phyloP scores from a whole-genome alignment of 2,888 invertebrate genomes.

The Palloptera scutellata region DNA sequence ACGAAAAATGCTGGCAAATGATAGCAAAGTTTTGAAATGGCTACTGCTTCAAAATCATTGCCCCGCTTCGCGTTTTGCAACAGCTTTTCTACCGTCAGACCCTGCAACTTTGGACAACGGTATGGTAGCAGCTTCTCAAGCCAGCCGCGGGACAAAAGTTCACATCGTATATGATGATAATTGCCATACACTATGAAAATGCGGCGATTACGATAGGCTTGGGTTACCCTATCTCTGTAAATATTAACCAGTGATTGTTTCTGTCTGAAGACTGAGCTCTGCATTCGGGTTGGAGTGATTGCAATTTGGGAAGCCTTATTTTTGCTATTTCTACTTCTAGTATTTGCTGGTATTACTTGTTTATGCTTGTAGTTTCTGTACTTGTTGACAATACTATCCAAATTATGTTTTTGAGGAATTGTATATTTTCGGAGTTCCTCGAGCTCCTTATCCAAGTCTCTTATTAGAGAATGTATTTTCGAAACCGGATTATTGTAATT shows the following conservation, averaged over 20 bases:
- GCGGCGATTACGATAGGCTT: conserved; percentile 52
- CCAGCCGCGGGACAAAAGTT: conserved; percentile 75
- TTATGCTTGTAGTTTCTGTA: no score
- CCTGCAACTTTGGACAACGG: conserved; percentile 50
- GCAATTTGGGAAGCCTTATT: no score
- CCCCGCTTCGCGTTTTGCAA: conserved; percentile 50
- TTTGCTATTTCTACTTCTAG: no score
- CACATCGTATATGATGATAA: conserved; percentile 56
- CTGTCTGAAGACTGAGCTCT: no score
- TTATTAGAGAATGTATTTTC: conserved; percentile 49
- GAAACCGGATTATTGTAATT: conserved; percentile 47
- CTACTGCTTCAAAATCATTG: conserved; percentile 58
- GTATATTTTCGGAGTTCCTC: conserved; percentile 33
- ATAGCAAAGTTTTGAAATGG: conserved; percentile 70
- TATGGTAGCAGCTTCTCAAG: conserved; percentile 71
- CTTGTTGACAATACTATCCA: no score
- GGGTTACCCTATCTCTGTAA: conserved; percentile 48
- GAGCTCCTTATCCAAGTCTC: conserved; percentile 49
- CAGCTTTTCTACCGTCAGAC: conserved; percentile 47
- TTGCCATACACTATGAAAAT: conserved; percentile 57
- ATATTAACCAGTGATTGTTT: no score
- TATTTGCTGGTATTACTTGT: no score
- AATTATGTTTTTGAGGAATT: conserved; percentile 42
- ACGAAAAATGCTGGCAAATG: conserved; percentile 74
- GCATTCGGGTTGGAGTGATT: no score